Evolutionary conservation across 2,113 vertebrate genomes (phyloP), one percentile per base, ranked within the genome.

Genomic region (Drymodes brunneopygia): DNA sequence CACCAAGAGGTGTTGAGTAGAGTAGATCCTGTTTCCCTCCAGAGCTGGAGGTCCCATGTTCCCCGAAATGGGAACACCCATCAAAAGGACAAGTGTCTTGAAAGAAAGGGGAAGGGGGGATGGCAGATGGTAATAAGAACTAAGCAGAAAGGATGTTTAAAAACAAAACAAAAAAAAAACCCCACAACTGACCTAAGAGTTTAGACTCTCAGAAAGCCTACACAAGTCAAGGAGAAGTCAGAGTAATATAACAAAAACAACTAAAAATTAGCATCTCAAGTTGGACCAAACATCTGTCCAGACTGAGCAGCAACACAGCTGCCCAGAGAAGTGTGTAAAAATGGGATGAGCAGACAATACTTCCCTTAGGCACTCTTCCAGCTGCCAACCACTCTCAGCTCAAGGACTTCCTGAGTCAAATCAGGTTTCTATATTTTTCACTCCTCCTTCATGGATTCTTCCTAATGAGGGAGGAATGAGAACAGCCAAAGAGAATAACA

Each of bases 331-430:
- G 69, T 74, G 75, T 82, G 44, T 47, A 71, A 77, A 92, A 92
- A 81, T n/a, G 82, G 75, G 27, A 95, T 54, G 14, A 90, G 71
- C 70, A 94, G 86, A 81, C 69, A 77, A 80, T 50, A n/a, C 64
- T 92, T 90, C 92, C 82, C 90, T 88, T 40, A 92, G 79, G 95
- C 86, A 60, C 38, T 88, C 64, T 77, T 90, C 64, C 86, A 92
- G 71, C 71, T 88, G 88, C 86, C 88, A 95, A 35, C 62, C 1
- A 0, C 67, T 66, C 67, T 92, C 90, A 88, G 75, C 72, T 94
- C 29, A 33, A 9, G 2, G 35, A 50, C 47, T 94, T 87, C 81
- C 54, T 25, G 33, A 96, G 82, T 56, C 75, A 88, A 73, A 70
- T 70, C 80, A 67, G n/a, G 70, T 87, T 90, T 58, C 77, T 90